phyloP scores from a whole-genome alignment of 2,888 invertebrate genomes.

The Zootermopsis nevadensis region DNA sequence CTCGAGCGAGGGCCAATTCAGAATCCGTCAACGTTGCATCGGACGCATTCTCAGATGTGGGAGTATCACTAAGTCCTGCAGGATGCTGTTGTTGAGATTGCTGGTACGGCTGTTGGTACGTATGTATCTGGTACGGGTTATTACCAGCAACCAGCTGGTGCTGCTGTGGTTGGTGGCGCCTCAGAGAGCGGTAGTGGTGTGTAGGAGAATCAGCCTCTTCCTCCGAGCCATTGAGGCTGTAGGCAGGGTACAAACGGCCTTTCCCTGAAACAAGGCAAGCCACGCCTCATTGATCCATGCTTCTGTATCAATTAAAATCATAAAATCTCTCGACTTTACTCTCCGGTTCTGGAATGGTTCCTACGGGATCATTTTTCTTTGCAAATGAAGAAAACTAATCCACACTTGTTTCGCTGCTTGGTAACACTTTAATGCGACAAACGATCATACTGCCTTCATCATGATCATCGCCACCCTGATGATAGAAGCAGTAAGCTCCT shows the following conservation, averaged over 20 bases:
- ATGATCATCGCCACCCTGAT: no score
- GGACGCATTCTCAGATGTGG: constrained; percentile 86
- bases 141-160: constrained; percentile 24
- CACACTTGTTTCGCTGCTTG: no score
- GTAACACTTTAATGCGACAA: no score
- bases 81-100: constrained; percentile 66
- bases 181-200: constrained; percentile 62
- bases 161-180: constrained; percentile 55
- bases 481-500: no score
- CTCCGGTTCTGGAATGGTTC: no score
- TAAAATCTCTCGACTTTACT: no score
- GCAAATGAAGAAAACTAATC: no score
- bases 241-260: constrained; percentile 84
- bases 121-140: constrained; percentile 63
- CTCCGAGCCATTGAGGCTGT: constrained; percentile 82
- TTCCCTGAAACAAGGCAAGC: constrained; percentile 68
- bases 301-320: no score
- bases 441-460: no score
- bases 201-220: constrained; percentile 70
- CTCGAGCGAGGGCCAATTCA: constrained; percentile 83
- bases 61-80: constrained; percentile 80
- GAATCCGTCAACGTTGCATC: constrained; percentile 88
- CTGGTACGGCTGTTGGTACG: constrained; percentile 71
- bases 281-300: no score
- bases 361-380: no score